Evolutionary conservation across 2,888 invertebrate species (phyloP).

Genomic region (Timema podura): DNA sequence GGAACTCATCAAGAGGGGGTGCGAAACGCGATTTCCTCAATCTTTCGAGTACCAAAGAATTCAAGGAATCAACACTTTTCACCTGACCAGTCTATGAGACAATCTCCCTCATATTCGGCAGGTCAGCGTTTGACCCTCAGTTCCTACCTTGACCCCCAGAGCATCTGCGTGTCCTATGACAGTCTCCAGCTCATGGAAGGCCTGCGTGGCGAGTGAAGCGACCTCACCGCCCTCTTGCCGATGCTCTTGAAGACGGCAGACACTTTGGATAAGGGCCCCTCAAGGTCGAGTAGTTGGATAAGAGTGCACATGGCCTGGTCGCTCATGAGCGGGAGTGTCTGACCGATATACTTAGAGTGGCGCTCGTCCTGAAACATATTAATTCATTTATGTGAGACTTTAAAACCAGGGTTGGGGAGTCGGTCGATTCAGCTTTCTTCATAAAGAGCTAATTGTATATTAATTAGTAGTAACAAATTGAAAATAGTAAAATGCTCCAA

Average conservation of each 20-base stretch:
- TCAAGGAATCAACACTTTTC: too few species aligned
- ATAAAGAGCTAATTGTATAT: too few species aligned
- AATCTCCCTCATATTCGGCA: too few species aligned
- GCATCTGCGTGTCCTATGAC: slow-evolving; percentile 66
- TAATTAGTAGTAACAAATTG: too few species aligned
- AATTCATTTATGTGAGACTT: too few species aligned
- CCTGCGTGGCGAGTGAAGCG: slow-evolving; percentile 61
- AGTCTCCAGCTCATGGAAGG: slow-evolving; percentile 68
- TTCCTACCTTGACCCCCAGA: slow-evolving; percentile 68
- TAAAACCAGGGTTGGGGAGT: too few species aligned
- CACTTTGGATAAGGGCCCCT: slow-evolving; percentile 59
- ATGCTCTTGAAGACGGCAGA: slow-evolving; percentile 59
- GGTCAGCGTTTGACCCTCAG: neutral
- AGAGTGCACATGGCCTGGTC: slow-evolving; percentile 62
- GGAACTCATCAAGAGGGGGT: too few species aligned
- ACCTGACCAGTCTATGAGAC: too few species aligned
- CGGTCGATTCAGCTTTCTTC: too few species aligned
- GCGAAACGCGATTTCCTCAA: too few species aligned
- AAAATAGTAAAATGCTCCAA: too few species aligned
- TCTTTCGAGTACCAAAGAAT: too few species aligned
- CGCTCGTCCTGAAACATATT: slow-evolving; percentile 52
- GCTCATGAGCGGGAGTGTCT: slow-evolving; percentile 58
- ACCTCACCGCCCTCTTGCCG: slow-evolving; percentile 64
- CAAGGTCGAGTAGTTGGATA: slow-evolving; percentile 62
- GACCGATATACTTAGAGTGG: slow-evolving; percentile 64